Evolutionary conservation across 2,888 invertebrate species (phyloP).

Genomic region (Lasioglossum zephyrum): DNA sequence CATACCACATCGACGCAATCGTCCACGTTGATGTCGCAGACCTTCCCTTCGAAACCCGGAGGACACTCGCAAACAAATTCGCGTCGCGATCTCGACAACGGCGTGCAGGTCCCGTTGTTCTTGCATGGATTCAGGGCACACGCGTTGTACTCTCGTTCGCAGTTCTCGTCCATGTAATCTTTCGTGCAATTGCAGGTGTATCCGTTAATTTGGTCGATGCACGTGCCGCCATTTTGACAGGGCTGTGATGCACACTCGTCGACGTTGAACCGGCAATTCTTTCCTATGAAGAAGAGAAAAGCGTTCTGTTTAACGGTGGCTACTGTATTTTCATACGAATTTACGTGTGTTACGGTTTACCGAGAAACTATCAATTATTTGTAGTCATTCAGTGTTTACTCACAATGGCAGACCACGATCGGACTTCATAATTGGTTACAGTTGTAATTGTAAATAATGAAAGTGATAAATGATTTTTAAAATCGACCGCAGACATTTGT

Average conservation of each 20-base stretch:
- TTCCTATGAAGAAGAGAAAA: constrained; percentile 81
- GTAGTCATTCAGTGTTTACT: background rate
- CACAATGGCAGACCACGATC: background rate
- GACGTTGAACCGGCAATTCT: constrained; percentile 85
- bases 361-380: background rate
- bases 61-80: constrained; percentile 88
- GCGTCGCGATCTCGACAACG: constrained; percentile 82
- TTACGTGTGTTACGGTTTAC: background rate
- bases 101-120: constrained; percentile 88
- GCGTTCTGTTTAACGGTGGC: background rate
- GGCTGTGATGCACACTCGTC: constrained; percentile 85
- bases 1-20: constrained; percentile 87
- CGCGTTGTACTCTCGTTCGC: constrained; percentile 86
- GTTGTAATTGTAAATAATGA: background rate
- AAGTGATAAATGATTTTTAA: background rate
- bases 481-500: background rate
- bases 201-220: constrained; percentile 85
- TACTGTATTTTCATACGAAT: background rate
- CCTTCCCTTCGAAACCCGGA: constrained; percentile 88
- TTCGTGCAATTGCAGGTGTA: constrained; percentile 87
- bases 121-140: constrained; percentile 87
- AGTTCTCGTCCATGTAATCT: constrained; percentile 86
- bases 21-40: constrained; percentile 88
- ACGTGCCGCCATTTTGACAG: constrained; percentile 86
- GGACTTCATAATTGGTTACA: background rate